These are phyloP conservation scores for Pollachius pollachius DNA, from an alignment of 2,113 vertebrate species.

Conservation along the genomic window DNA sequence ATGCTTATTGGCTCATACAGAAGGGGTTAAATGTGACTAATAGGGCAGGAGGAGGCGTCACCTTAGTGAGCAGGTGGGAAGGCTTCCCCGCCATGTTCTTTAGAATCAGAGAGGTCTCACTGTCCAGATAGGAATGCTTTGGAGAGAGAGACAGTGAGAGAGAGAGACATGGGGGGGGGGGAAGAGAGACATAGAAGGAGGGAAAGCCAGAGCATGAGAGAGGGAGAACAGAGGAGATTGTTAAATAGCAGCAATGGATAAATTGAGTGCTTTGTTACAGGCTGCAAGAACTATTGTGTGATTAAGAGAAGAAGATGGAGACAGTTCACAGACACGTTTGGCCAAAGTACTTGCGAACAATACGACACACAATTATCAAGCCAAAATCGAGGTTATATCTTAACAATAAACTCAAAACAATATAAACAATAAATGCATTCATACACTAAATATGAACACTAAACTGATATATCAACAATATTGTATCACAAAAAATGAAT, in stretches of 20 bases:
- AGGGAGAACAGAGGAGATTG: neutral
- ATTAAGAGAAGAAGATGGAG: too few species aligned
- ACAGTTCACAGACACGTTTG: too few species aligned
- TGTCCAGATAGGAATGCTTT: slow-evolving; percentile 99
- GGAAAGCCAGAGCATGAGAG: neutral
- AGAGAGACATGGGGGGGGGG: neutral
- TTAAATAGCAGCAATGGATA: neutral
- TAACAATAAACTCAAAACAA: too few species aligned
- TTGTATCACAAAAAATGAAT: too few species aligned
- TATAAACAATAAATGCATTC: too few species aligned
- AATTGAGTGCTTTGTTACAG: neutral
- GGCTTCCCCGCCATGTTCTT: slow-evolving; percentile 99
- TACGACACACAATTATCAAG: too few species aligned
- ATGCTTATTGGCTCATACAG: slow-evolving; percentile 34
- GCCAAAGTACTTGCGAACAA: too few species aligned
- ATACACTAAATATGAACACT: too few species aligned
- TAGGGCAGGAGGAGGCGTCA: slow-evolving; percentile 70
- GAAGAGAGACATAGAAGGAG: slow-evolving; percentile 14
- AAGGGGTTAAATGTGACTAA: slow-evolving; percentile 35
- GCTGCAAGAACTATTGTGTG: too few species aligned
- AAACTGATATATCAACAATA: too few species aligned
- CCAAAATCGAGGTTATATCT: too few species aligned
- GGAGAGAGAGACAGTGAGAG: slow-evolving; percentile 73
- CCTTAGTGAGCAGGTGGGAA: slow-evolving; percentile 99
- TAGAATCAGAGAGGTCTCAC: slow-evolving; percentile 99